Percentiles rank a stretch among this genome's conserved stretches.
Conservation (phyloP, 2,797 vertebrate genomes). For the Phataginus tricuspis region DNA sequence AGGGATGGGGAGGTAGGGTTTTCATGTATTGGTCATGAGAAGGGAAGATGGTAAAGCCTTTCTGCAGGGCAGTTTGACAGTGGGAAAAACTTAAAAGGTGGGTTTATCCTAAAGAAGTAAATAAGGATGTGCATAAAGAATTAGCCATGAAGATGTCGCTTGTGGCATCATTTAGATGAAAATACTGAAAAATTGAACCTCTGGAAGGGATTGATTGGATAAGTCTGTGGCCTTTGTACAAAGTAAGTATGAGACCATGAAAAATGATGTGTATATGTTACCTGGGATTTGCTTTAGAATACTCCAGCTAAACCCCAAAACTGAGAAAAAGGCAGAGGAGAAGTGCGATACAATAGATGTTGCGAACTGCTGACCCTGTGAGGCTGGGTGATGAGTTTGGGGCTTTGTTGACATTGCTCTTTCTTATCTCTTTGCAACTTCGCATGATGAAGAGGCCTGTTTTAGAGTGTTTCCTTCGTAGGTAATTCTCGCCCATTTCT, state of each 20-base stretch:
- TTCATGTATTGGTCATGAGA: neutral
- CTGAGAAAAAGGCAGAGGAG: rapidly evolving
- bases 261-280: neutral
- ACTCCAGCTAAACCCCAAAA: neutral
- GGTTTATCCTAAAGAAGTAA: neutral
- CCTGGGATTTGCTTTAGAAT: neutral
- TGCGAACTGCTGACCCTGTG: rapidly evolving
- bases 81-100: neutral
- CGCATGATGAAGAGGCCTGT: rapidly evolving
- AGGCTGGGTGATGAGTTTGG: rapidly evolving
- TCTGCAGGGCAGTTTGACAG: neutral
- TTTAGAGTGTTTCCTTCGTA: neutral
- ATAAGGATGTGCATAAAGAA: neutral
- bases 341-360: rapidly evolving
- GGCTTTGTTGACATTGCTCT: rapidly evolving
- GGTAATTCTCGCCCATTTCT: neutral
- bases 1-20: neutral
- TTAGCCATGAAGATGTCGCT: neutral
- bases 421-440: neutral
- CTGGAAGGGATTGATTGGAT: neutral
- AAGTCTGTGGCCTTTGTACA: neutral
- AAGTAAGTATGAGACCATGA: neutral
- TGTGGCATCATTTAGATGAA: neutral
- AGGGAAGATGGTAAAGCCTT: neutral
- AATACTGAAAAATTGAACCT: neutral